Evolutionary conservation across 2,797 vertebrate genomes (phyloP).

Genomic region (Chaenodraco wilsoni): DNA sequence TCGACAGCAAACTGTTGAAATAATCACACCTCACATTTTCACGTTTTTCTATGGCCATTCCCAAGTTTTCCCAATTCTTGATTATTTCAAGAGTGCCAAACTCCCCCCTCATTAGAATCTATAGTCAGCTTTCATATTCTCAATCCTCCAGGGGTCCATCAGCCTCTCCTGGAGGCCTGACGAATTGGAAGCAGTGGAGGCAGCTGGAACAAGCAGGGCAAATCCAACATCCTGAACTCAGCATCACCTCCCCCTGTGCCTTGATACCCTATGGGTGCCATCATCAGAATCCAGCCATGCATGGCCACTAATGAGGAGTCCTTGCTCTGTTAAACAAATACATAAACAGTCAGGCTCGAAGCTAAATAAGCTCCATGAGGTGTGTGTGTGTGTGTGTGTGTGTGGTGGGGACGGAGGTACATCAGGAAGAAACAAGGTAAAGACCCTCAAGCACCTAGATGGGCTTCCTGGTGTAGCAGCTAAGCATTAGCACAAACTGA

Average conservation of each 20-base stretch:
- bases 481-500: slow-evolving; percentile 43
- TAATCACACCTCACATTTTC: slow-evolving; percentile 23
- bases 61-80: slow-evolving; percentile 10
- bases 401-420: not conserved
- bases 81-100: slow-evolving; percentile 10
- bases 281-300: slow-evolving; percentile 62
- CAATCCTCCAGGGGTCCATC: slow-evolving; percentile 46
- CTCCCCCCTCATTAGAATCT: slow-evolving; percentile 34
- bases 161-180: slow-evolving; percentile 55
- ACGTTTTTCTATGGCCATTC: slow-evolving; percentile 14
- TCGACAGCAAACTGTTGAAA: slow-evolving; percentile 11
- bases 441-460: slow-evolving; percentile 38
- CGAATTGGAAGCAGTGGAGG: slow-evolving; percentile 37
- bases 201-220: slow-evolving; percentile 25
- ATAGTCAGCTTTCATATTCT: slow-evolving; percentile 27
- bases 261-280: slow-evolving; percentile 58
- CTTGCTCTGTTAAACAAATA: slow-evolving; percentile 65
- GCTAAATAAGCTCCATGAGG: slow-evolving; percentile 58
- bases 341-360: slow-evolving; percentile 58
- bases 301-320: slow-evolving; percentile 60
- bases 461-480: slow-evolving; percentile 49
- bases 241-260: slow-evolving; percentile 50
- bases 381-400: not conserved
- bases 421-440: slow-evolving; percentile 38
- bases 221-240: slow-evolving; percentile 59